These are phyloP conservation scores for Pararge aegeria DNA, from an alignment of 1,140 invertebrate genomes.

Conservation along the genomic window DNA sequence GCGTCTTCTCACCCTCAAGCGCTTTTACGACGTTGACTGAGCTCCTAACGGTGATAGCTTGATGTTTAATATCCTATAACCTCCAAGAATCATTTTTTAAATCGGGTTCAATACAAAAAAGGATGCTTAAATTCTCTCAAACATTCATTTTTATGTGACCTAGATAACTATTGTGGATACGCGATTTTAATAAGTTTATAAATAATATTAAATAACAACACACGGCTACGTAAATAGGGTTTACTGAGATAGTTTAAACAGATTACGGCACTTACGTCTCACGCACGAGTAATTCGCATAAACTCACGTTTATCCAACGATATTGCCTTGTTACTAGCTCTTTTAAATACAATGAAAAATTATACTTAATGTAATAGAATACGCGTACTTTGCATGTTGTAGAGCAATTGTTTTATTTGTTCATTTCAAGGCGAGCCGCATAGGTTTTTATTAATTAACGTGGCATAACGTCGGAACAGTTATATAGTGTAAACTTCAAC, in stretches of 20 bases:
- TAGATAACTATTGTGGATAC: too few species aligned
- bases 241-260: neutral
- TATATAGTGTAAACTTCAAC: too few species aligned
- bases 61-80: too few species aligned
- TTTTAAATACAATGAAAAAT: conserved; percentile 22
- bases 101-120: too few species aligned
- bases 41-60: too few species aligned
- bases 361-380: conserved; percentile 15
- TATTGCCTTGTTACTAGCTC: neutral
- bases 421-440: conserved; percentile 5
- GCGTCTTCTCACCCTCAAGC: too few species aligned
- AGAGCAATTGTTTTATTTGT: neutral
- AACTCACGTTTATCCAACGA: neutral
- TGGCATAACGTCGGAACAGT: too few species aligned
- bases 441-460: conserved; percentile 12
- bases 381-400: conserved; percentile 16
- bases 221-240: neutral
- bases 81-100: too few species aligned
- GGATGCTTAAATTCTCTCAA: too few species aligned
- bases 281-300: conserved; percentile 6
- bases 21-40: too few species aligned
- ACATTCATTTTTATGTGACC: too few species aligned
- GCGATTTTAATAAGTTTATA: too few species aligned
- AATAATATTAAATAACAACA: neutral
- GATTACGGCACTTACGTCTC: neutral